Conservation (phyloP, 2,797 vertebrate species). For the Heterohyrax brucei region DNA sequence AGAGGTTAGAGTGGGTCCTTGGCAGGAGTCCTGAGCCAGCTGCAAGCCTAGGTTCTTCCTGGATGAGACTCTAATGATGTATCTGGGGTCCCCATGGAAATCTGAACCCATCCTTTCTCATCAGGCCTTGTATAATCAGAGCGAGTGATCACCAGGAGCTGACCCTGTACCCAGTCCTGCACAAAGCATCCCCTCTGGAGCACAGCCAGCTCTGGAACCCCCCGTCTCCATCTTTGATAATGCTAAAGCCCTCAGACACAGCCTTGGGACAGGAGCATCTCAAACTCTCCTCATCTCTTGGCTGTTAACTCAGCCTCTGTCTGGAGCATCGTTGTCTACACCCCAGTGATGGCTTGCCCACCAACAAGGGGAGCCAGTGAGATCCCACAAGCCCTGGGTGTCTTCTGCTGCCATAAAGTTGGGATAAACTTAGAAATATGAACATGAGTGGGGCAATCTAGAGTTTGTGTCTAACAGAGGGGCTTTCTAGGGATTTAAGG, state of each 20-base stretch:
- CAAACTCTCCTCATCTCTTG: fast-evolving
- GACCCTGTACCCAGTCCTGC: fast-evolving
- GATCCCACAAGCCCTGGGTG: fast-evolving
- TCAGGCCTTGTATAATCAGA: background rate
- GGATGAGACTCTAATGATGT: background rate
- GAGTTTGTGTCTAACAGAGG: background rate
- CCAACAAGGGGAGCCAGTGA: background rate
- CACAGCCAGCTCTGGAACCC: fast-evolving
- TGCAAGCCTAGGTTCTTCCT: background rate
- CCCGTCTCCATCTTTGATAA: fast-evolving
- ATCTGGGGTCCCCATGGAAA: background rate
- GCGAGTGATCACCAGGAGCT: fast-evolving
- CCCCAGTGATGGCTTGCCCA: background rate
- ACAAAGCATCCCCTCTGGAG: too few species aligned
- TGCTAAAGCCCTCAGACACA: fast-evolving
- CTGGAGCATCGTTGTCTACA: background rate
- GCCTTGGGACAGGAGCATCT: fast-evolving
- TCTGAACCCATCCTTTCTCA: background rate
- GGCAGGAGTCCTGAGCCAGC: constrained; percentile 39
- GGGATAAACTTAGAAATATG: background rate
- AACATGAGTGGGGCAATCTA: fast-evolving
- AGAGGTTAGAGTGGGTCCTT: constrained; percentile 20
- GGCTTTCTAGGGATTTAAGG: background rate
- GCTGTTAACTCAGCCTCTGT: background rate
- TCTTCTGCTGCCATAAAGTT: fast-evolving